phyloP scores from a whole-genome alignment of 1,140 invertebrate genomes.

The Ptiloglossa arizonensis region DNA sequence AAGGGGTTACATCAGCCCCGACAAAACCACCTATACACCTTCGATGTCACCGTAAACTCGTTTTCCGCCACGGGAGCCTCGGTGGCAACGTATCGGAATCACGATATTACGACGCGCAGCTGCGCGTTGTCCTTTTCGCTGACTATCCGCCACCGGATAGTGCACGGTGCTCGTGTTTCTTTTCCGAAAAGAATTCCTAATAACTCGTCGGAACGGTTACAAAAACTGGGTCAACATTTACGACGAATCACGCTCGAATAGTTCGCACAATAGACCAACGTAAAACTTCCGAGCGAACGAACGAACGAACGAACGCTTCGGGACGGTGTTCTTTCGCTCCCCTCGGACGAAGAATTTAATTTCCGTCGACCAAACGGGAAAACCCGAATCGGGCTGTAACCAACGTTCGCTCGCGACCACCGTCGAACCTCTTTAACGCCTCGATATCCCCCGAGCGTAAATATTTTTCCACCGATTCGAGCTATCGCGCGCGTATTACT shows the following conservation, averaged over 20 bases:
- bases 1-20: conserved; percentile 45
- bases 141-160: no score
- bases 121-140: conserved; percentile 30
- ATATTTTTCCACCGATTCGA: no score
- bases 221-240: conserved; percentile 33
- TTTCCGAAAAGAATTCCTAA: conserved; percentile 36
- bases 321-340: no score
- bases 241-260: neutral
- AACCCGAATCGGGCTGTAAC: neutral
- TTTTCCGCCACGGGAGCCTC: neutral
- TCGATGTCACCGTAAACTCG: conserved; percentile 41
- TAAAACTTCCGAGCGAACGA: conserved; percentile 45
- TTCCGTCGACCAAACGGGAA: neutral
- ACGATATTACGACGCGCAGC: conserved; percentile 35
- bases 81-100: conserved; percentile 31
- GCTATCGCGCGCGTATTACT: no score
- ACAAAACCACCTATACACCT: conserved; percentile 20
- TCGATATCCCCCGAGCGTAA: neutral
- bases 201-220: conserved; percentile 37
- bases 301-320: conserved; percentile 13
- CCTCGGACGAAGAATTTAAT: conserved; percentile 28
- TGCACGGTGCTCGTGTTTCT: no score
- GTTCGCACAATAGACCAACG: conserved; percentile 32
- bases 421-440: neutral
- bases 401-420: neutral